Conservation (phyloP, 2,888 invertebrate genomes). For the Panzeria rudis region DNA sequence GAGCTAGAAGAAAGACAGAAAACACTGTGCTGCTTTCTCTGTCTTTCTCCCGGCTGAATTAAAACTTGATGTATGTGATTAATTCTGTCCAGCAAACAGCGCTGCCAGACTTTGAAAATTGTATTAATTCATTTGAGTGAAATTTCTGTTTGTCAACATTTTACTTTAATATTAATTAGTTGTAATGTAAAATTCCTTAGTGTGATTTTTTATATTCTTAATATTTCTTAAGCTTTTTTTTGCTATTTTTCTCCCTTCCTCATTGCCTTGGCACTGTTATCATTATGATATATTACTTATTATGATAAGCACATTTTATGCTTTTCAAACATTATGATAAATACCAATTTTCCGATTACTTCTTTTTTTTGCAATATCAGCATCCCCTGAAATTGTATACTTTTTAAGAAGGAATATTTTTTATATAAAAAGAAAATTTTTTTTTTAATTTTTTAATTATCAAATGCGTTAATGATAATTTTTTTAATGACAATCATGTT, state of each 20-base stretch:
- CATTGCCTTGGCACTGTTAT: slow-evolving; percentile 17
- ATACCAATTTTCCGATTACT: slow-evolving; percentile 74
- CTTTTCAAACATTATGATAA: slow-evolving; percentile 76
- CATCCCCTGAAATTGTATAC: slow-evolving; percentile 77
- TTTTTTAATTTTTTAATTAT: slow-evolving; percentile 78
- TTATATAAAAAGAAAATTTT: slow-evolving; percentile 74
- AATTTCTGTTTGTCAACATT: neutral
- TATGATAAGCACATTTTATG: slow-evolving; percentile 60
- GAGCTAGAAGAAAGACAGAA: no score
- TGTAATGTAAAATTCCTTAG: neutral
- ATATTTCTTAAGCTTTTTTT: slow-evolving; percentile 12
- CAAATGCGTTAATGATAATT: slow-evolving; percentile 82
- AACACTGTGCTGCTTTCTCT: no score
- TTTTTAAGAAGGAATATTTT: slow-evolving; percentile 29
- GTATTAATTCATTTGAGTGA: neutral
- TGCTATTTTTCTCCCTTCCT: neutral
- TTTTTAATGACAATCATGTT: slow-evolving; percentile 74
- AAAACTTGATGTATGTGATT: no score
- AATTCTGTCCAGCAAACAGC: no score
- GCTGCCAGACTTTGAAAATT: neutral
- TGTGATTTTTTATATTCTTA: neutral
- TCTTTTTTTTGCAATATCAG: slow-evolving; percentile 61
- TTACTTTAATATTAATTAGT: neutral
- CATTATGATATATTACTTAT: slow-evolving; percentile 53
- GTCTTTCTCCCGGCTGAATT: no score